Conservation (phyloP, 1,140 invertebrate genomes). For the Drosophila malerkotliana region DNA sequence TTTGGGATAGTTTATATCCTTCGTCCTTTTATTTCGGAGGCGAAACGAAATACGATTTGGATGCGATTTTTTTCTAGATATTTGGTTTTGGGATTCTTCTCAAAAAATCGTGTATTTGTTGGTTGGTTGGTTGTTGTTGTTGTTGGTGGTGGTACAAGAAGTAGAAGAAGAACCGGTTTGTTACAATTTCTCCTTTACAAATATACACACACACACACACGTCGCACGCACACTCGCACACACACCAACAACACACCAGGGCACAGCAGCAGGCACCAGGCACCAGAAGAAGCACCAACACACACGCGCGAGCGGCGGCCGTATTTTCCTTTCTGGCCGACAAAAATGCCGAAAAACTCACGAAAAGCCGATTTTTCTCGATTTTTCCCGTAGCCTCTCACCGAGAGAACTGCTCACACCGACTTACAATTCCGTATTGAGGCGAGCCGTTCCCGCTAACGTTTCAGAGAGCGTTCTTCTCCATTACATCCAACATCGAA, state of each 20-base stretch:
- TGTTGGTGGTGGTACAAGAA: constrained; percentile 19
- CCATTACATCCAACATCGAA: constrained; percentile 1
- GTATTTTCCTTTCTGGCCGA: constrained; percentile 1
- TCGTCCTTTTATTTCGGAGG: constrained; percentile 9
- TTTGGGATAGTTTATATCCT: constrained; percentile 2
- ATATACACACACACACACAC: constrained; percentile 15
- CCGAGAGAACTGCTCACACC: neutral
- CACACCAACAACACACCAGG: neutral
- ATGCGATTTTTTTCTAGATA: neutral
- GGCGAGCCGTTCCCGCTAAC: neutral
- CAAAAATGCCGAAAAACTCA: neutral
- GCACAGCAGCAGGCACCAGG: neutral
- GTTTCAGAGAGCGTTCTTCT: neutral
- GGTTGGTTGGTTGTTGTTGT: neutral
- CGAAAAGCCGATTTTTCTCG: constrained; percentile 6
- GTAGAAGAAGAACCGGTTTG: constrained; percentile 35
- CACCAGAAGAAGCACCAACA: constrained; percentile 5
- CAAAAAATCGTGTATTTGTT: neutral
- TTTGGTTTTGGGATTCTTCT: neutral
- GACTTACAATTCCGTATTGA: neutral
- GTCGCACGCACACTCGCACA: constrained; percentile 15
- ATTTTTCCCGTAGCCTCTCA: neutral
- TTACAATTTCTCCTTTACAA: constrained; percentile 47
- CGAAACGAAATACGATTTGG: constrained; percentile 1
- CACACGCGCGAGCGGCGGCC: constrained; percentile 20